Conservation (phyloP, 1,140 invertebrate species). For the Eubasilissa regina region DNA sequence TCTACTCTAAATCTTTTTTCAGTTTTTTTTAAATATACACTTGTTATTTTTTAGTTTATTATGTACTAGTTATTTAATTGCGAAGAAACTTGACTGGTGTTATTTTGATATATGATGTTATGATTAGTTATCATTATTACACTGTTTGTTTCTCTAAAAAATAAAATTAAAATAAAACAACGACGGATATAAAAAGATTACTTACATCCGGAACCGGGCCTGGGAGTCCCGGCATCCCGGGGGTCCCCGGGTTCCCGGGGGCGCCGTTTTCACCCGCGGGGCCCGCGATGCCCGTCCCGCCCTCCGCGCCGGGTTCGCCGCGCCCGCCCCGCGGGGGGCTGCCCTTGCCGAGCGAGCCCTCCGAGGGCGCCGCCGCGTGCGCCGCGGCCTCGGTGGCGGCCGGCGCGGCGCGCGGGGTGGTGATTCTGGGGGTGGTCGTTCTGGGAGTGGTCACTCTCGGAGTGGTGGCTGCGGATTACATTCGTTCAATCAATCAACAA, state of each 20-base stretch:
- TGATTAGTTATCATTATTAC: no score
- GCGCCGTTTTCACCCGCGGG: constrained; percentile 76
- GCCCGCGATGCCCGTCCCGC: constrained; percentile 76
- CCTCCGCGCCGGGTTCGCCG: constrained; percentile 73
- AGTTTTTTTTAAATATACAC: no score
- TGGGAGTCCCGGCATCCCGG: constrained; percentile 80
- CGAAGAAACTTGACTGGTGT: no score
- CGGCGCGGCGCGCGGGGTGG: constrained; percentile 51
- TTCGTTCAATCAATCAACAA: not conserved
- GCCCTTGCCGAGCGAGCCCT: constrained; percentile 64
- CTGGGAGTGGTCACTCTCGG: constrained; percentile 45
- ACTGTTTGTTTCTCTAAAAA: no score
- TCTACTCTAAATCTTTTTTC: no score
- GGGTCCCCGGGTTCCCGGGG: constrained; percentile 79
- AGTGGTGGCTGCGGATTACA: constrained; percentile 36
- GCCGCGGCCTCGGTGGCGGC: constrained; percentile 61
- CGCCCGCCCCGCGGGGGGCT: constrained; percentile 62
- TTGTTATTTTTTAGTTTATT: no score
- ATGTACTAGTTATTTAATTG: no score
- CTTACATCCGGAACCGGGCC: constrained; percentile 84
- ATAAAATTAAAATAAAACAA: no score
- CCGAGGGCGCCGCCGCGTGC: constrained; percentile 61
- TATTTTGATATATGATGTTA: no score
- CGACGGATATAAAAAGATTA: constrained; percentile 13
- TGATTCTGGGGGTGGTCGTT: constrained; percentile 49